Base-by-base conservation (phyloP, 2,113 vertebrate genomes). In the Trogon surrucura region DNA sequence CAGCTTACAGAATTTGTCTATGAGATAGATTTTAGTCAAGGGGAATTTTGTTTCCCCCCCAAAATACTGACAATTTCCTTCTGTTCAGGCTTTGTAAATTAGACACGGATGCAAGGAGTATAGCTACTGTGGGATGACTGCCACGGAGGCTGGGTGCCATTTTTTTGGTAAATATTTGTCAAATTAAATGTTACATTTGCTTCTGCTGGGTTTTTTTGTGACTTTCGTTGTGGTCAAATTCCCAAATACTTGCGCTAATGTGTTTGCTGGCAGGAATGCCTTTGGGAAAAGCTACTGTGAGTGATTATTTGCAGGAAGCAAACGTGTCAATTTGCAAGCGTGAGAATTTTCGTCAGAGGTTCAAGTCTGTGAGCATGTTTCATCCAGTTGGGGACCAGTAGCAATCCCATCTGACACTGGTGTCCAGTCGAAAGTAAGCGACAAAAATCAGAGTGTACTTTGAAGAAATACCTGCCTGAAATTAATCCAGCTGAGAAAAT, bases 131-230 rank as follows among this genome's bases (percentile, higher is more conserved):
- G 91, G 48, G 60, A 66, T 85, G 75, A 38, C 34, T 78, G 56
- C 60, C 56, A 38, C 1, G 1, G 51, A 51, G 58, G 26, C 48
- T 92, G 71, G 71, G 20, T 80, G 72, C 47, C 87, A 41, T 53
- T 74, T 89, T 36, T 82, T 65, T 8, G 10, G 74, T 67, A 90
- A 89, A 90, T 91, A 88, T 88, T 94, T 93, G 72, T 81, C 88
- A 88, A 90, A 81, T 65, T 56, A 64, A 93, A 64, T 19, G 21
- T 61, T 81, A 36, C 4, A 0, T 84, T 95, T 90, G 6, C n/a
- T 73, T 70, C 56, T 67, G 34, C 61, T 86, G 66, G 3, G 4
- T 22, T 51, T 51, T 66, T 80, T 73, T 75, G 30, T 58, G 56
- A n/a, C 51, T 50, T 48, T 13, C 26, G 45, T 72, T 78, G 23